Base-by-base conservation (phyloP, 2,113 vertebrate genomes). In the Halichoeres trimaculatus region DNA sequence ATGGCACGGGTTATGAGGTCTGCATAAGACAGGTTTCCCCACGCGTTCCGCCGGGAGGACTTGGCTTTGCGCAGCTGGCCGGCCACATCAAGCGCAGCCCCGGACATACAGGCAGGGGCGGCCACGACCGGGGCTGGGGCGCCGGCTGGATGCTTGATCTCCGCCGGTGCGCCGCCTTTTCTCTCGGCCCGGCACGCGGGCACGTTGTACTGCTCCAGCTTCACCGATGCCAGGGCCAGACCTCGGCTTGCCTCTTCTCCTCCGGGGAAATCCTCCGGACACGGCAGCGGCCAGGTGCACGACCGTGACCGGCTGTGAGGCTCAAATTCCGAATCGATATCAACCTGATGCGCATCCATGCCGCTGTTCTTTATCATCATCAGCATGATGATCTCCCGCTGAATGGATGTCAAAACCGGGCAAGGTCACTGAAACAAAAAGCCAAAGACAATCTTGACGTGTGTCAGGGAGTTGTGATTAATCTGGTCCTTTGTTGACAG, bases 1-100 rank as follows among this genome's bases (percentile, higher is more conserved):
- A 99, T 99, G 92, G 97, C 97, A 84, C 96, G 95, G 89, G 97
- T 99, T 93, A 99, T 99, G 87, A 99, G 96, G 86, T 99, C 97
- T 83, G 97, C 97, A 70, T 99, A 98, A 12, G 97, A 99, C 90
- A 98, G 96, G 93, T 98, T 99, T 19, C 97, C 97, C 97, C 97
- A 98, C 78, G 97, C 97, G 94, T 99, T 98, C 78, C 97, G 92
- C 83, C 97, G 93, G 40, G 97, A 98, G 78, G 96, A 97, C 93
- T 98, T 98, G 69, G 96, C 95, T 94, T 98, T 98, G 85, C 97
- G 95, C 93, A 98, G 95, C 86, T 95, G 94, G 67, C 95, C 96
- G 89, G 95, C 95, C 77, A 94, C 94, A 82, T 96, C 96, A 43
- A 95, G 94, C 40, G 95, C 95, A 84, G 95, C 94, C 35, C 94